phyloP scores from a whole-genome alignment of 2,888 invertebrate species.

The Arenicola marina region DNA sequence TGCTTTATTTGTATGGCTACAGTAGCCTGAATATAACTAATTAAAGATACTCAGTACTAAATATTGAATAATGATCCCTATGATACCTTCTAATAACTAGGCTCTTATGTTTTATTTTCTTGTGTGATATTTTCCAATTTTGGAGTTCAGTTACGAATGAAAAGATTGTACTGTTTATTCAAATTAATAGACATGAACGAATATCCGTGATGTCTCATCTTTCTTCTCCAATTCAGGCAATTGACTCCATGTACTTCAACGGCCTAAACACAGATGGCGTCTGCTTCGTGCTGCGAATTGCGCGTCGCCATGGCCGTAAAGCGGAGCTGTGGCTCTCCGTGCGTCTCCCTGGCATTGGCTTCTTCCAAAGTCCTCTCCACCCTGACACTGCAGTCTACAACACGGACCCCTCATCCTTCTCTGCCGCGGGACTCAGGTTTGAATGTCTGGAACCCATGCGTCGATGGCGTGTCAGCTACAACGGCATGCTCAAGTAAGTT shows the following conservation, averaged over 20 bases:
- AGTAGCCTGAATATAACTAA: too few species aligned
- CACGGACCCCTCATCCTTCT: conserved; percentile 43
- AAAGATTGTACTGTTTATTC: too few species aligned
- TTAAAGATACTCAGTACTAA: too few species aligned
- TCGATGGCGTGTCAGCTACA: conserved; percentile 71
- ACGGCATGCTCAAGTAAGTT: conserved; percentile 69
- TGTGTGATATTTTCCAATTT: too few species aligned
- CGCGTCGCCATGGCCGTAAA: conserved; percentile 63
- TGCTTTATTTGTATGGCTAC: too few species aligned
- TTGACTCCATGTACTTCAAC: conserved; percentile 27
- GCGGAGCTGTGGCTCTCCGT: conserved; percentile 66
- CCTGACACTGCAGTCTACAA: conserved; percentile 65
- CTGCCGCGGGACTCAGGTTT: conserved; percentile 65
- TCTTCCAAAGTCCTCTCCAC: conserved; percentile 65
- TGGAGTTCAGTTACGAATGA: too few species aligned
- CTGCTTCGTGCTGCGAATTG: conserved; percentile 23
- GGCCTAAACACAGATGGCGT: conserved; percentile 19
- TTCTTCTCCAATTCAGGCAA: conserved; percentile 21
- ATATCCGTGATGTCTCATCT: too few species aligned
- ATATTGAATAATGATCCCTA: too few species aligned
- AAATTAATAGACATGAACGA: too few species aligned
- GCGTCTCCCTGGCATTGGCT: conserved; percentile 57
- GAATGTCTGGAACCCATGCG: conserved; percentile 69
- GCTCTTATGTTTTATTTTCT: too few species aligned
- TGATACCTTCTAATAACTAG: too few species aligned